These are phyloP conservation scores for Trachelus iudaicus DNA, from an alignment of 2,888 invertebrate species.

Conservation along the genomic window DNA sequence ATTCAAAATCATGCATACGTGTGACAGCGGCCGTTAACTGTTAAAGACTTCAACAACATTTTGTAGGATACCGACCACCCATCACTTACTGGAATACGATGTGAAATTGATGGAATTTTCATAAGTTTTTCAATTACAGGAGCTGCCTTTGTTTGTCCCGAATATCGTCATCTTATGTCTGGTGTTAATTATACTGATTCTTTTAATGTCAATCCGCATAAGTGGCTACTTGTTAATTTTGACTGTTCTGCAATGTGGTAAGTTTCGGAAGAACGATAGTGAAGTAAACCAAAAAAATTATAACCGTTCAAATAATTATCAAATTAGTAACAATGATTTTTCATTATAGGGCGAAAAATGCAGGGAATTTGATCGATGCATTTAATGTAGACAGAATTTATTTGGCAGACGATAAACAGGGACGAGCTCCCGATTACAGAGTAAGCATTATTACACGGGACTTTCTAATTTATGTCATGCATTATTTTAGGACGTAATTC, in stretches of 20 bases:
- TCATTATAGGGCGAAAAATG: constrained; percentile 77
- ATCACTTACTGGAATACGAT: too few species aligned
- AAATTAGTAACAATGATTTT: background rate
- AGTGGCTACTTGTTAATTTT: constrained; percentile 94
- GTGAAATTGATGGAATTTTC: too few species aligned
- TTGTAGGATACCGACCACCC: too few species aligned
- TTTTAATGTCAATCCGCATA: constrained; percentile 94
- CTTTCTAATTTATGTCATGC: background rate
- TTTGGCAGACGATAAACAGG: constrained; percentile 76
- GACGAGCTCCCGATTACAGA: constrained; percentile 72
- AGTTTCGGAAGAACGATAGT: constrained; percentile 32
- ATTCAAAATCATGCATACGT: too few species aligned
- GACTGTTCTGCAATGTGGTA: constrained; percentile 94
- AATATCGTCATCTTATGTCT: constrained; percentile 82
- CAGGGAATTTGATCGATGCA: constrained; percentile 82
- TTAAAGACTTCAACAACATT: too few species aligned
- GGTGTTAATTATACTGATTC: constrained; percentile 88
- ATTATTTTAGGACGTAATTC: background rate
- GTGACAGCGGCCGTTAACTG: too few species aligned
- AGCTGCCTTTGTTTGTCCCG: constrained; percentile 90
- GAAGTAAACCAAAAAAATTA: background rate
- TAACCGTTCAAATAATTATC: background rate
- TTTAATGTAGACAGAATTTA: constrained; percentile 94
- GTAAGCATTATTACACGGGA: constrained; percentile 53
- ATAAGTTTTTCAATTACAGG: constrained; percentile 65